Evolutionary conservation across 2,113 vertebrate species (phyloP).

Genomic region (Syngnathus typhle): DNA sequence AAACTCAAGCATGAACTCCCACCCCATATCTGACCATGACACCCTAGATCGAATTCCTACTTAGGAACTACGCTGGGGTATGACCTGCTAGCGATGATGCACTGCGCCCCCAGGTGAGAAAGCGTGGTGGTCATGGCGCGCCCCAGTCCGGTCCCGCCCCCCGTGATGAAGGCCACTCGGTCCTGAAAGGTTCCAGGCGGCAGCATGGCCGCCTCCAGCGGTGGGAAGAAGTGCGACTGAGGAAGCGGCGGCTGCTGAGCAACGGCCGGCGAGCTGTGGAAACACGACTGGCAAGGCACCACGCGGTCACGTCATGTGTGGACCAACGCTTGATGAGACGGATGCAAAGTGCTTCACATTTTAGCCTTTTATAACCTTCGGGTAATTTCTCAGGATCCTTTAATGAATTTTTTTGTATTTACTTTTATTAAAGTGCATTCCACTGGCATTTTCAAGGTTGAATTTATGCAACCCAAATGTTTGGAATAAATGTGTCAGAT

Average conservation of each 20-base stretch:
- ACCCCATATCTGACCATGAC: too few species aligned
- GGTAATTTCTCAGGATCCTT: too few species aligned
- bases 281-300: constrained; percentile 21
- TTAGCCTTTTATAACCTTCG: too few species aligned
- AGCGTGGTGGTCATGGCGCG: constrained; percentile 80
- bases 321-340: too few species aligned
- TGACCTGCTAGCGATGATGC: constrained; percentile 91
- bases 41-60: too few species aligned
- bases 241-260: constrained; percentile 14
- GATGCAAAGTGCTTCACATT: too few species aligned
- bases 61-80: background rate
- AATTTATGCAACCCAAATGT: too few species aligned
- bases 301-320: background rate
- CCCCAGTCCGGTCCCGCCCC: constrained; percentile 90
- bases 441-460: too few species aligned
- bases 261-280: constrained; percentile 16
- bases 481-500: too few species aligned
- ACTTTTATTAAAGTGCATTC: too few species aligned
- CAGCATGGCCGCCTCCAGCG: constrained; percentile 76
- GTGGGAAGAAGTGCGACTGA: constrained; percentile 71
- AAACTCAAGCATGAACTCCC: too few species aligned
- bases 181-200: constrained; percentile 76
- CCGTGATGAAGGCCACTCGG: constrained; percentile 87
- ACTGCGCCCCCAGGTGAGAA: constrained; percentile 82
- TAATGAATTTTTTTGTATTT: too few species aligned